These are phyloP conservation scores for Erannis defoliaria DNA, from an alignment of 2,888 invertebrate genomes.

Conservation along the genomic window DNA sequence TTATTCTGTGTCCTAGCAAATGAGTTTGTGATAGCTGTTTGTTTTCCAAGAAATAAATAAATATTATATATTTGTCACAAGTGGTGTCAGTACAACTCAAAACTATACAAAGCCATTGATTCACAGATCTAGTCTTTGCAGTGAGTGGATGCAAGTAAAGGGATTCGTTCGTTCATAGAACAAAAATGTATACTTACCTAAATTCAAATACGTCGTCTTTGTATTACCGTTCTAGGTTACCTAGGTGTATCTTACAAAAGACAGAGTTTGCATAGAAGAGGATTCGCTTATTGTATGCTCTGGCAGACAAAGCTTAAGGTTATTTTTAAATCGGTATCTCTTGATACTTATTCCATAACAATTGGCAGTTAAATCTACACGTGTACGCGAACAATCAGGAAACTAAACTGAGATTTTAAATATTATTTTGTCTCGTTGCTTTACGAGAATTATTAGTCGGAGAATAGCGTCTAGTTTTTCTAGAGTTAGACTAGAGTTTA, in stretches of 20 bases:
- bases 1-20: no score
- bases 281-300: background rate
- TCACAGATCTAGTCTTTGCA: no score
- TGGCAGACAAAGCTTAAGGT: background rate
- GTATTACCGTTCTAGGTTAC: conserved; percentile 2
- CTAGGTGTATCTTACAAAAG: conserved; percentile 1
- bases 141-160: conserved; percentile 11
- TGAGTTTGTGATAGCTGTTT: no score
- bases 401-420: background rate
- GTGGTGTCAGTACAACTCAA: background rate
- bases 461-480: no score
- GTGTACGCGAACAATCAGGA: background rate
- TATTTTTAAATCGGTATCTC: background rate
- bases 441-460: no score
- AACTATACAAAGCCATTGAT: conserved; percentile 5
- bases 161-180: conserved; percentile 9
- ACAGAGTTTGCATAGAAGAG: no score
- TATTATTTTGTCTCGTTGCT: background rate
- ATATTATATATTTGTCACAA: background rate
- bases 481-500: no score
- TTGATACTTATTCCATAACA: background rate
- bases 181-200: conserved; percentile 8
- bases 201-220: conserved; percentile 2
- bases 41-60: no score
- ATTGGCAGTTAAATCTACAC: background rate